A percentile compares a stretch with the other conserved stretches of the same genome.
phyloP scores from a whole-genome alignment of 2,888 invertebrate species.

The Diarsia mendica region DNA sequence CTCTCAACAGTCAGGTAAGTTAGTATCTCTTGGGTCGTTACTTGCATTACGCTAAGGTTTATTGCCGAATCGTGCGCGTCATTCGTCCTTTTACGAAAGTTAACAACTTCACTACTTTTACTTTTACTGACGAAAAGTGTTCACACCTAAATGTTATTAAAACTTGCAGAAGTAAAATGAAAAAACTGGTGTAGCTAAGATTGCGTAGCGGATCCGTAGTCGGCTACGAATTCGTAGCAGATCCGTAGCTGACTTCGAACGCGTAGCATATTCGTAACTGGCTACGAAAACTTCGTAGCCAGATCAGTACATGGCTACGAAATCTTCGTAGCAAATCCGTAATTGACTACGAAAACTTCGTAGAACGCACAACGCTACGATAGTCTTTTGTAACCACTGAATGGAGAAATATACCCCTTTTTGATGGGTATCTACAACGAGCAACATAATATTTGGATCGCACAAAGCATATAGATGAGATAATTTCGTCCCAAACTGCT shows the following conservation, averaged over 20 bases:
- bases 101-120: conserved; percentile 43
- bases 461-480: conserved; percentile 44
- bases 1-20: conserved; percentile 32
- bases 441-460: conserved; percentile 38
- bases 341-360: conserved; percentile 12
- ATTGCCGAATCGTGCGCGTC: conserved; percentile 48
- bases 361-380: conserved; percentile 30
- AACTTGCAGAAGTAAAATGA: neutral
- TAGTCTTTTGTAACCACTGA: neutral
- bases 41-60: conserved; percentile 57
- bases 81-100: conserved; percentile 34
- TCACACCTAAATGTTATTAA: neutral
- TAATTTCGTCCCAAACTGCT: conserved; percentile 49
- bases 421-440: conserved; percentile 23
- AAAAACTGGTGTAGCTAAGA: neutral
- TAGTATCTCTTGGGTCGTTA: conserved; percentile 60
- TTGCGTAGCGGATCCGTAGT: neutral
- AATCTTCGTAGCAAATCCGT: neutral
- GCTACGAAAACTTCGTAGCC: conserved; percentile 40
- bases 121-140: conserved; percentile 24
- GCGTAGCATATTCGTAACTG: neutral
- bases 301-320: neutral
- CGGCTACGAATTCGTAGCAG: neutral
- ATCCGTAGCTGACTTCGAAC: neutral
- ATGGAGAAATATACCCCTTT: conserved; percentile 3